Base-by-base conservation (phyloP, 2,888 invertebrate species). In the Meliscaeva auricollis region DNA sequence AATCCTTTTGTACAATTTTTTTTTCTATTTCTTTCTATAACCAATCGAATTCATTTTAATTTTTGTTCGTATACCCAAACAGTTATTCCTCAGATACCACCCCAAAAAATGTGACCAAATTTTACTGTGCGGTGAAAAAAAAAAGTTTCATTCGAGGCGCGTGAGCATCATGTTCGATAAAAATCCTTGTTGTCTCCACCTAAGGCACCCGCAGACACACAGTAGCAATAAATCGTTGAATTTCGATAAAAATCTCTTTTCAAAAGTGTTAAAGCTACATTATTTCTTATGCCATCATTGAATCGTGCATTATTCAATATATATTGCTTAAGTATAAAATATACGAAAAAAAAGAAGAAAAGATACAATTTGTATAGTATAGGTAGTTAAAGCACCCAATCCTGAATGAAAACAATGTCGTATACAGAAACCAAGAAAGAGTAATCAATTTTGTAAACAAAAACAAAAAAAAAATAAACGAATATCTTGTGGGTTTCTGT, bases 221-320 rank as follows among this genome's bases (percentile, higher is more conserved):
- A 17, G 58, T 20, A 66, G 60, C 38, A 66, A 82, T 76, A 77
- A 70, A 82, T 82, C 66, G 3, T 72, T 66, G 35, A 66, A 66
- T 72, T 58, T 66, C 44, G 76, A 81, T 70, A 70, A 72, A 69
- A 76, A 66, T 64, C 74, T 74, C 56, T 50, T 26, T 66, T 17
- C 7, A 68, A 79, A 79, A 74, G 56, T 72, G 30, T 79, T 66
- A 50, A 66, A 66, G 50, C 66, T 35, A 35, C 58, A 38, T 58
- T 58, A 48, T 35, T 56, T 62, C 46, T 46, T 17, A 76, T 48
- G 60, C 48, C 48, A 64, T 58, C 58, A 58, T 11, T 50, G 52
- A 62, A 56, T 56, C 76, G 32, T 70, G 75, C 76, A 76, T 76
- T 76, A 81, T 81, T 81, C 81, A 81, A 76, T 58, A 58, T 64